Percentiles rank a stretch among this genome's conserved stretches.
Conservation (phyloP, 2,888 invertebrate genomes). For the Drosophila kuntzei region DNA sequence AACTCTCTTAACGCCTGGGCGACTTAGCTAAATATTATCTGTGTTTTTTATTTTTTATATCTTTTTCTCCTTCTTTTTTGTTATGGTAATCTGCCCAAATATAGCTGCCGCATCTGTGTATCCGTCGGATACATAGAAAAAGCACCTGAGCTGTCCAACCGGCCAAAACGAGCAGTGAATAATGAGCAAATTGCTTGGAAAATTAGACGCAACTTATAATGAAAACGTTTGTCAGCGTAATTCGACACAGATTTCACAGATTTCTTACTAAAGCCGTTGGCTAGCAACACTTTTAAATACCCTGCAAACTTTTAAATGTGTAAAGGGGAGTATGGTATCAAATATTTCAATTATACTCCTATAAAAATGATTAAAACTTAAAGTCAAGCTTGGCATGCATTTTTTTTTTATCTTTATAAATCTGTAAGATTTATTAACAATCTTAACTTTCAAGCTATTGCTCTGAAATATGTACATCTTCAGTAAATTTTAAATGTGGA, state of each 20-base stretch:
- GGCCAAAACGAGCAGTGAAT: slow-evolving; percentile 51
- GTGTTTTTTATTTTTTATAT: slow-evolving; percentile 7
- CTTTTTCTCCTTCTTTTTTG: slow-evolving; percentile 10
- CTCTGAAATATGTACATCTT: neutral
- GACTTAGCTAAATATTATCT: slow-evolving; percentile 52
- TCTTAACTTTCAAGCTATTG: neutral
- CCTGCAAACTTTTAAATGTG: slow-evolving; percentile 1
- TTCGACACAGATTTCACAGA: slow-evolving; percentile 69
- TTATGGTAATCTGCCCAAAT: slow-evolving; percentile 73
- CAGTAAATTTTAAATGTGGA: too few species aligned
- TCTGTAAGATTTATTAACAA: neutral
- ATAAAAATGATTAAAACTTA: too few species aligned
- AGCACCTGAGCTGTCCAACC: slow-evolving; percentile 40
- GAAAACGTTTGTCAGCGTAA: slow-evolving; percentile 73
- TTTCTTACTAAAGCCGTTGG: slow-evolving; percentile 23
- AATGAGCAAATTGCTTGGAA: slow-evolving; percentile 58
- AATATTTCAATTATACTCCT: too few species aligned
- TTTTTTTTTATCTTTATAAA: neutral
- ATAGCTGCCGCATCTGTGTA: slow-evolving; percentile 51
- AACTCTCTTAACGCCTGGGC: slow-evolving; percentile 57
- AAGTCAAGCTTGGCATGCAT: too few species aligned
- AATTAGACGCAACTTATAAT: slow-evolving; percentile 54
- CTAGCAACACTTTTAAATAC: slow-evolving; percentile 28
- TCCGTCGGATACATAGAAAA: slow-evolving; percentile 15
- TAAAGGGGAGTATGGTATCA: neutral